These are phyloP conservation scores for Micromys minutus DNA, from an alignment of 2,113 vertebrate species.

Conservation along the genomic window DNA sequence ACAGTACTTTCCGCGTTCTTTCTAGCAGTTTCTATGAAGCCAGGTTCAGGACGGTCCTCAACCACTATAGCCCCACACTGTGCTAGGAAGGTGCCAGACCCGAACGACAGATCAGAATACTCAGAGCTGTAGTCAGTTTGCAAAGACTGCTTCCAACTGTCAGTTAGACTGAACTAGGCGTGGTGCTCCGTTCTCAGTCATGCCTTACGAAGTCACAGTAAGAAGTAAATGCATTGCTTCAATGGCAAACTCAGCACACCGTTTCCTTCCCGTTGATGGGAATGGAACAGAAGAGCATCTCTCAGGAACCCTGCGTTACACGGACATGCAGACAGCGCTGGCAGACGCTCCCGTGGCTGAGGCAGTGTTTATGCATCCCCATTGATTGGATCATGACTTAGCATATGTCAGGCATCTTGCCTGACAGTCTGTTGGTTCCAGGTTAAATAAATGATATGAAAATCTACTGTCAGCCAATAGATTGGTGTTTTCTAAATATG, in stretches of 20 bases:
- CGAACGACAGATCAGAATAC: not conserved
- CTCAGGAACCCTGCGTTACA: not conserved
- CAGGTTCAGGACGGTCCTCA: not conserved
- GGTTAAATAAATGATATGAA: constrained; percentile 38
- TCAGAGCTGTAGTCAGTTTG: not conserved
- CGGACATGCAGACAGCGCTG: not conserved
- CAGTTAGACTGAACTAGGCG: not conserved
- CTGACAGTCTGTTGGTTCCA: constrained; percentile 53
- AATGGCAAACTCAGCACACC: not conserved
- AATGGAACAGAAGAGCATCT: not conserved
- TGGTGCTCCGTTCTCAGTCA: not conserved
- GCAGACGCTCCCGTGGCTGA: not conserved
- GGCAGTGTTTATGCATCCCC: not conserved
- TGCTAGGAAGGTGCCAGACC: not conserved
- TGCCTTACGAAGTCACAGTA: not conserved
- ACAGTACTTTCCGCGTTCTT: not conserved
- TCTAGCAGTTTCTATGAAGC: not conserved
- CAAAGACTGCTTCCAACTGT: not conserved
- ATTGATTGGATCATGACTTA: constrained; percentile 57
- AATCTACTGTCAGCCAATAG: constrained; percentile 20
- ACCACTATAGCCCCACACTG: not conserved
- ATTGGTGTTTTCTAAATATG: not conserved
- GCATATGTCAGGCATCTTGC: constrained; percentile 31
- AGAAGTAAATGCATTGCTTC: not conserved
- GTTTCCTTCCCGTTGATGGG: not conserved